Conservation (phyloP, 92 coral and sea anemone genomes). For the Palythoa grandiflora region DNA sequence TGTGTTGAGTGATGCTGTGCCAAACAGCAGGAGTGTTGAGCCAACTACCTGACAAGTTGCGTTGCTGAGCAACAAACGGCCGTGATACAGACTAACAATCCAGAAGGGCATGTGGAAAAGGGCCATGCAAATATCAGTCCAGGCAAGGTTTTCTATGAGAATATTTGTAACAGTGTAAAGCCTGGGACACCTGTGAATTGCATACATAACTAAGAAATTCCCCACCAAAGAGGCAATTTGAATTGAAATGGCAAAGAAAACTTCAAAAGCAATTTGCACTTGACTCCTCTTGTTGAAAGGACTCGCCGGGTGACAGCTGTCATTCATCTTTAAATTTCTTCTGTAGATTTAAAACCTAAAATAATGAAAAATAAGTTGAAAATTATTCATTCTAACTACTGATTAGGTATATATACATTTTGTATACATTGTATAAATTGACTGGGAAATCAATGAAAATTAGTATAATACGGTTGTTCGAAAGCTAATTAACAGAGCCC, state of each 20-base stretch:
- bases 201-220: conserved; percentile 76
- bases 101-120: conserved; percentile 81
- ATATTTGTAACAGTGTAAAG: conserved; percentile 77
- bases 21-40: conserved; percentile 68
- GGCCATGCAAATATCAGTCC: conserved; percentile 83
- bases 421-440: no score
- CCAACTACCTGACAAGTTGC: conserved; percentile 61
- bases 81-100: conserved; percentile 68
- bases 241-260: conserved; percentile 55
- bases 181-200: conserved; percentile 61
- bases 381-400: no score
- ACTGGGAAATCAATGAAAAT: no score
- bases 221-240: conserved; percentile 61
- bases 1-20: conserved; percentile 74
- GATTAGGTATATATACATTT: no score
- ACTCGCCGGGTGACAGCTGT: background rate
- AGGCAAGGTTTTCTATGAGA: conserved; percentile 79
- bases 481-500: no score
- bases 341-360: background rate
- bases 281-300: conserved; percentile 53
- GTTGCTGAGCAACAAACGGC: conserved; percentile 67
- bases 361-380: background rate
- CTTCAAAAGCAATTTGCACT: conserved; percentile 65
- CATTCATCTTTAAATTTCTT: conserved; percentile 11
- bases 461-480: background rate